Evolutionary conservation across 2,888 invertebrate genomes (phyloP), one percentile per base, ranked within the genome.

Genomic region (Lampropteryx suffumata): DNA sequence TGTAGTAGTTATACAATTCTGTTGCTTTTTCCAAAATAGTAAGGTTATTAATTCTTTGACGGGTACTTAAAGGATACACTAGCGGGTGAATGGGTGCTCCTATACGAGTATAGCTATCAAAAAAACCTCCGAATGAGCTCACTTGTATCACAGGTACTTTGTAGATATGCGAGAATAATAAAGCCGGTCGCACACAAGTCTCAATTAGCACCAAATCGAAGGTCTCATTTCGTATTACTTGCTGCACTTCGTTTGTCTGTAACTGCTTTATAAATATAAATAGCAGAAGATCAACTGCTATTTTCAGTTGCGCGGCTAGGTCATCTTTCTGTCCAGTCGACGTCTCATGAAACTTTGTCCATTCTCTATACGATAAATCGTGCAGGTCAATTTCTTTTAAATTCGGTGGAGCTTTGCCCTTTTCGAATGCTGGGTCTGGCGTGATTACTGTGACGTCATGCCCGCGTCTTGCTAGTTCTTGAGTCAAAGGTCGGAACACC

Each of bases 371-470:
- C 0, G 73, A 71, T 1, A 73, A 27, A 10, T 76, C 69, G 10
- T 79, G 68, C 0, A 81, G 37, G 8, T 81, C 72, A 1, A 87
- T 79, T 65, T 88, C 82, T 1, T 65, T 79, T 2, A 80, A 62
- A 44, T 83, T 86, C 0, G 47, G 41, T 1, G 69, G 69, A 0
- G 66, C n/a, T 36, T 53, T 9, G 11, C 60, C 62, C 39, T 70
- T 64, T 0, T 62, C 46, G 10, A 66, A 73, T 0, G 54, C 65
- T 0, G 82, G 82, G 51, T 84, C 57, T 5, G 89, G 35, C 0
- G 88, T 83, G 3, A 84, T 53, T 0, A 84, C 64, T 0, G 75
- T 69, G 0, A 90, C 51, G 32, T 88, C 71, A 43, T 90, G 88
- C 0, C 88, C 89, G 4, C 77, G 62, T 29, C 60, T 69, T 0